A percentile compares a stretch with the other conserved stretches of the same genome.
These are phyloP conservation scores for Uropsilus gracilis DNA, from an alignment of 2,113 vertebrate genomes.

Conservation along the genomic window DNA sequence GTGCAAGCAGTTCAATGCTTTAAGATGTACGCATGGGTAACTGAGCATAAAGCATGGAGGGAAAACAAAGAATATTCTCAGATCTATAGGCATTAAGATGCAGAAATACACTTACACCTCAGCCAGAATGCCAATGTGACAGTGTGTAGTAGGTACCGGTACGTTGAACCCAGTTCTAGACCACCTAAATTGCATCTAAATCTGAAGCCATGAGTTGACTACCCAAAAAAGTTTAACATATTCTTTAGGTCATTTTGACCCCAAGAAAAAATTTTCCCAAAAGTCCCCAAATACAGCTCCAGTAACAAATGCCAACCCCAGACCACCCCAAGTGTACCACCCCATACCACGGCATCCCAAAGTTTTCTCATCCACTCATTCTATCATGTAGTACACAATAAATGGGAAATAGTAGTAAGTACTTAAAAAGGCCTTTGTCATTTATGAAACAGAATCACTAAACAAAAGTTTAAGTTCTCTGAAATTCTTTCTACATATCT, in stretches of 20 bases:
- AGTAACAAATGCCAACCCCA: not conserved
- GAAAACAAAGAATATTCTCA: constrained; percentile 65
- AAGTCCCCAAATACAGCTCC: constrained; percentile 22
- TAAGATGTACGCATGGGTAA: constrained; percentile 55
- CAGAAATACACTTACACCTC: constrained; percentile 75
- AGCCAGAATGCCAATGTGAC: constrained; percentile 28
- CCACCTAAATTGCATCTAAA: constrained; percentile 85
- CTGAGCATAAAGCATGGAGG: constrained; percentile 31
- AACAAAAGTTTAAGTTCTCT: constrained; percentile 22
- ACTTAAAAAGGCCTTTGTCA: constrained; percentile 21
- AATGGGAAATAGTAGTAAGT: constrained; percentile 33
- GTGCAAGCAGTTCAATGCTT: constrained; percentile 67
- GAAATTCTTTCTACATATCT: constrained; percentile 27
- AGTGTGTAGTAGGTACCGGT: constrained; percentile 7
- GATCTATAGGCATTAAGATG: constrained; percentile 47
- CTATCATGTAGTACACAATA: constrained; percentile 44
- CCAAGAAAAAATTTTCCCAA: constrained; percentile 24
- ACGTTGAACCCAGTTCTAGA: constrained; percentile 25
- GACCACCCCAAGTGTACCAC: not conserved
- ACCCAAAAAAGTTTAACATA: constrained; percentile 38
- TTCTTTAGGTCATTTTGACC: constrained; percentile 45
- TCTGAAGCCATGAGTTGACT: constrained; percentile 63
- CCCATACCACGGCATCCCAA: not conserved
- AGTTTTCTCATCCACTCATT: not conserved
- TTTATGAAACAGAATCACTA: constrained; percentile 39